These are phyloP conservation scores for Cetonia aurata DNA, from an alignment of 2,888 invertebrate genomes.

Conservation along the genomic window DNA sequence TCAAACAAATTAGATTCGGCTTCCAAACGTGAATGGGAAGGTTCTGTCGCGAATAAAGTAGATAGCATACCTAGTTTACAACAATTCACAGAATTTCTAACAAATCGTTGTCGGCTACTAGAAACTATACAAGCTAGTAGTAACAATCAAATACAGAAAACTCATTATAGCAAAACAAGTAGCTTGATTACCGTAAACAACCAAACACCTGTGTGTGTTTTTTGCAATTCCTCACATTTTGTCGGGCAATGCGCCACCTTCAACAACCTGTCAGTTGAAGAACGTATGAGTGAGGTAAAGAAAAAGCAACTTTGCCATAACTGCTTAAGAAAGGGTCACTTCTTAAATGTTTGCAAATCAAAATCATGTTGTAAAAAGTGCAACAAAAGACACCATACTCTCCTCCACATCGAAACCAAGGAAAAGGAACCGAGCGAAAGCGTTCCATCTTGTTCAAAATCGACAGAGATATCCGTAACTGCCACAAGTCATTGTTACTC, in stretches of 20 bases:
- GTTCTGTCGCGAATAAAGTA: conserved; percentile 11
- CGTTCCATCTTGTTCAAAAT: conserved; percentile 3
- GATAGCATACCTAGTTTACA: not conserved
- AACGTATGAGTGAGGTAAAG: conserved; percentile 39
- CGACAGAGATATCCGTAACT: not conserved
- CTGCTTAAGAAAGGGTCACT: conserved; percentile 17
- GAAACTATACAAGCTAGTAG: conserved; percentile 18
- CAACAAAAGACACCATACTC: conserved; percentile 27
- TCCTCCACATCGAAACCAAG: conserved; percentile 9
- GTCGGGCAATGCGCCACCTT: conserved; percentile 39
- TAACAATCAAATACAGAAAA: not conserved
- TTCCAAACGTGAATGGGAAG: conserved; percentile 30
- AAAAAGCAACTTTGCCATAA: conserved; percentile 44
- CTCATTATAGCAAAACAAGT: not conserved
- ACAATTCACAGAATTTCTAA: not conserved
- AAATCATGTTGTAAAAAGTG: conserved; percentile 7
- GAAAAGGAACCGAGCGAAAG: not conserved
- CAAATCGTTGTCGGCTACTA: conserved; percentile 21
- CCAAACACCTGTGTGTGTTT: not conserved
- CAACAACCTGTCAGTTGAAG: conserved; percentile 8
- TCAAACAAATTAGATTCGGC: conserved; percentile 20
- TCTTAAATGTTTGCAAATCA: not conserved
- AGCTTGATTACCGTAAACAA: not conserved
- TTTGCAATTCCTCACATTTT: conserved; percentile 26
- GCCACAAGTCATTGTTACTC: not conserved